These are phyloP conservation scores for Onychostruthus taczanowskii DNA, from an alignment of 2,113 vertebrate species.

Conservation along the genomic window DNA sequence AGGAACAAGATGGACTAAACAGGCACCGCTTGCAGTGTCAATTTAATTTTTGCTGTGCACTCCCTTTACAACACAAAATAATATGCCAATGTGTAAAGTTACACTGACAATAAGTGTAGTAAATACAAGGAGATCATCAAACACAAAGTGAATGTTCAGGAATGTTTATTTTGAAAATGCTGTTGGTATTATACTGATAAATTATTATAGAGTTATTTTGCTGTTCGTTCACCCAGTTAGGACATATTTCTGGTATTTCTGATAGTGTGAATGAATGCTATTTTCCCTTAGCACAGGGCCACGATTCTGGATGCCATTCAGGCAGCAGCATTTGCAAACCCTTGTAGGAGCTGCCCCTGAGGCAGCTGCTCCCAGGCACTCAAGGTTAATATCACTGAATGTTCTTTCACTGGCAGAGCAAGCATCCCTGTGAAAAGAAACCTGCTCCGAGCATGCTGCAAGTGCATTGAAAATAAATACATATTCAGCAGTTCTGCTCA, in stretches of 20 bases:
- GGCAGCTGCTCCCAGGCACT: background rate
- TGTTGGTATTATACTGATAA: background rate
- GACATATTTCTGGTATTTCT: background rate
- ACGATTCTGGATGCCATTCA: background rate
- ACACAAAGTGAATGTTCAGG: background rate
- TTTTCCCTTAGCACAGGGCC: background rate
- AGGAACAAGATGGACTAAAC: background rate
- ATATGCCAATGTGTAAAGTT: background rate
- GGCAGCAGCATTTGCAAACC: background rate
- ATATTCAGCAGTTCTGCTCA: background rate
- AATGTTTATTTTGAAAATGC: background rate
- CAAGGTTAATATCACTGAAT: background rate
- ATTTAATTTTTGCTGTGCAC: background rate
- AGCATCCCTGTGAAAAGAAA: background rate
- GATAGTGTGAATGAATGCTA: background rate
- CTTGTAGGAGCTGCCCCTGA: background rate
- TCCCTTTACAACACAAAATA: background rate
- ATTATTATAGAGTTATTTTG: background rate
- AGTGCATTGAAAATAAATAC: background rate
- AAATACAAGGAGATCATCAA: background rate
- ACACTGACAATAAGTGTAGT: rapidly evolving
- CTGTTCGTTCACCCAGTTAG: background rate
- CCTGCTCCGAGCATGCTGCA: background rate
- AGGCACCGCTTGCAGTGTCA: background rate
- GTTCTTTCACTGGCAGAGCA: background rate